Percentiles rank a stretch among this genome's conserved stretches.
Evolutionary conservation across 2,888 invertebrate species (phyloP).

Genomic region (Beris morrisii): DNA sequence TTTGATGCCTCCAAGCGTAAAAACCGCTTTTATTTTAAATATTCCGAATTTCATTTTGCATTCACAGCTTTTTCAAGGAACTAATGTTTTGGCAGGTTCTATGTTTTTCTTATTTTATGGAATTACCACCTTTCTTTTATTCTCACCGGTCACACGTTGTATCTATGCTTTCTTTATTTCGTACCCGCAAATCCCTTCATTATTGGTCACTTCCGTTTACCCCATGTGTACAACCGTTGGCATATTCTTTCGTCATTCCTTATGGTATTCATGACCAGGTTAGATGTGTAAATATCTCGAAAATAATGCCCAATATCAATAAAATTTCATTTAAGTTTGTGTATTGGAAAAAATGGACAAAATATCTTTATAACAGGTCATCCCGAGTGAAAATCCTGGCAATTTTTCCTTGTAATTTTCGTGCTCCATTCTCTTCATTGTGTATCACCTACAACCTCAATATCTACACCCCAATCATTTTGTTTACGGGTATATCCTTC

Average conservation of each 20-base stretch:
- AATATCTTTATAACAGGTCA: slow-evolving; percentile 39
- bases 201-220: no score
- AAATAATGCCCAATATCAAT: slow-evolving; percentile 38
- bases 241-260: slow-evolving; percentile 16
- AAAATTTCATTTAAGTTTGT: slow-evolving; percentile 38
- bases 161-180: no score
- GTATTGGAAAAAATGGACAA: slow-evolving; percentile 34
- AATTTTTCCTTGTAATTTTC: slow-evolving; percentile 39
- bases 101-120: no score
- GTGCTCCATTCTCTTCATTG: slow-evolving; percentile 8
- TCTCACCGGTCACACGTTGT: no score
- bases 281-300: slow-evolving; percentile 33
- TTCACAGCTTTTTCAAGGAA: no score
- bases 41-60: no score
- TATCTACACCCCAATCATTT: slow-evolving; percentile 31
- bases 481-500: slow-evolving; percentile 22
- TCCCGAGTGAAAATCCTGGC: slow-evolving; percentile 37
- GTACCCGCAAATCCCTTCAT: no score
- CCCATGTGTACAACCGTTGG: no score
- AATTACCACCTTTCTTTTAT: no score
- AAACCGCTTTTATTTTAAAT: no score
- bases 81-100: no score
- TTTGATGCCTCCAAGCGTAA: no score
- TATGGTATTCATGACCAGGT: slow-evolving; percentile 28
- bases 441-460: slow-evolving; percentile 18